Evolutionary conservation across 2,888 invertebrate genomes (phyloP).

Genomic region (Drosophila conformis): DNA sequence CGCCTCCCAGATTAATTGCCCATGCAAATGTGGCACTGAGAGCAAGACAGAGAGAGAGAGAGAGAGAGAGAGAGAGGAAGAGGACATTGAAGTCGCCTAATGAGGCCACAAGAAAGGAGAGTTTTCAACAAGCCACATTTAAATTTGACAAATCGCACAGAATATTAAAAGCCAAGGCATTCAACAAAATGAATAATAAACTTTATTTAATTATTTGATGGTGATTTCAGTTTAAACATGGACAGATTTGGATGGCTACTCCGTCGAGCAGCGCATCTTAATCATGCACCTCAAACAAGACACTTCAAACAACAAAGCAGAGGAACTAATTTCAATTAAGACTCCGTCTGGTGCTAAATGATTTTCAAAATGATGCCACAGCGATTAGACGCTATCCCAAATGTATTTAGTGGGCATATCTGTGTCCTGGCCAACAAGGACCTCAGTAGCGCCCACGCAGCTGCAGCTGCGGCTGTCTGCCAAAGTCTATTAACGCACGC

Average conservation of each 20-base stretch:
- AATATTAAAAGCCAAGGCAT: neutral
- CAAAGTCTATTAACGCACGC: slow-evolving; percentile 81
- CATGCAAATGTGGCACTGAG: slow-evolving; percentile 64
- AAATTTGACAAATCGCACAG: slow-evolving; percentile 1
- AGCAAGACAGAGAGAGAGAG: neutral
- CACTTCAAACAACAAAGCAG: neutral
- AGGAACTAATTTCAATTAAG: slow-evolving; percentile 1
- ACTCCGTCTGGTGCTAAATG: neutral
- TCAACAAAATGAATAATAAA: neutral
- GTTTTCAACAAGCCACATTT: neutral
- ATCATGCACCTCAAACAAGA: neutral
- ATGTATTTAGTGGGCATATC: slow-evolving; percentile 36
- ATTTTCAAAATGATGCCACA: slow-evolving; percentile 3
- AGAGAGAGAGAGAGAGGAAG: neutral
- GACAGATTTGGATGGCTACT: neutral
- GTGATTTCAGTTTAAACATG: neutral
- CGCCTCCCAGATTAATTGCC: slow-evolving; percentile 68
- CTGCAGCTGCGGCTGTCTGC: slow-evolving; percentile 43
- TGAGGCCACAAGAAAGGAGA: slow-evolving; percentile 24
- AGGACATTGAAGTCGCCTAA: slow-evolving; percentile 21
- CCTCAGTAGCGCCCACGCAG: slow-evolving; percentile 14
- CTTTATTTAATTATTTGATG: neutral
- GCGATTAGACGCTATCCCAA: slow-evolving; percentile 35
- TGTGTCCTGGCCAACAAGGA: neutral
- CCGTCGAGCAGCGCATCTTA: neutral